Evolutionary conservation across 2,888 invertebrate genomes (phyloP), one percentile per base, ranked within the genome.

Genomic region (Cerastis leucographa): DNA sequence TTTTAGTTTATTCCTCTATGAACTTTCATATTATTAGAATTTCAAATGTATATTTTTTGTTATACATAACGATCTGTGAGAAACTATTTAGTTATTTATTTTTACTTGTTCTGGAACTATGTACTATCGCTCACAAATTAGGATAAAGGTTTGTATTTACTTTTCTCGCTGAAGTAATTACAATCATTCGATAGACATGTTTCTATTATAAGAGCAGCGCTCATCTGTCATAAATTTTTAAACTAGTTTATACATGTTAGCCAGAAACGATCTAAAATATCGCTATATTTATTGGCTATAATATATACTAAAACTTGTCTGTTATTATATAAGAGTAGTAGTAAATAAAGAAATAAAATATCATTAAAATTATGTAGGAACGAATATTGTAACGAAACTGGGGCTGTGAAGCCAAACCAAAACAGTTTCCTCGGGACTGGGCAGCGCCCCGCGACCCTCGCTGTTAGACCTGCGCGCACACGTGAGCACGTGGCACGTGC

Each of bases 341-440:
- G 88, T 81, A 84, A 71, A 80, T 80, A 70, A 84, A 81, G 68
- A 81, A 80, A 89, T 87, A 88, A 89, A 89, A 88, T 91, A 91
- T 91, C 87, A 90, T 86, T 91, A 89, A 91, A 93, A 93, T 91
- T 91, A 92, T 92, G 90, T 94, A 93, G 91, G 73, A 93, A 93
- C 92, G 92, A 93, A 91, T 89, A 89, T 90, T 90, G 87, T 91
- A 92, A 92, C 89, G 91, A 93, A 94, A 92, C 90, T 89, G 88
- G 92, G 94, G 94, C 95, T 95, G 95, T 95, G 95, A 91, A 93
- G 95, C 94, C 95, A 92, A 94, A 94, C 93, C 94, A 93, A 94
- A 94, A 90, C 89, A 87, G 93, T 92, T 92, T 90, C 88, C 76
- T 90, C 81, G 93, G 92, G 93, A 90, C 76, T 71, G 83, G 88